Percentiles rank a stretch among this genome's conserved stretches.
Conservation (phyloP, 2,888 invertebrate species). For the Lasioglossum morio region DNA sequence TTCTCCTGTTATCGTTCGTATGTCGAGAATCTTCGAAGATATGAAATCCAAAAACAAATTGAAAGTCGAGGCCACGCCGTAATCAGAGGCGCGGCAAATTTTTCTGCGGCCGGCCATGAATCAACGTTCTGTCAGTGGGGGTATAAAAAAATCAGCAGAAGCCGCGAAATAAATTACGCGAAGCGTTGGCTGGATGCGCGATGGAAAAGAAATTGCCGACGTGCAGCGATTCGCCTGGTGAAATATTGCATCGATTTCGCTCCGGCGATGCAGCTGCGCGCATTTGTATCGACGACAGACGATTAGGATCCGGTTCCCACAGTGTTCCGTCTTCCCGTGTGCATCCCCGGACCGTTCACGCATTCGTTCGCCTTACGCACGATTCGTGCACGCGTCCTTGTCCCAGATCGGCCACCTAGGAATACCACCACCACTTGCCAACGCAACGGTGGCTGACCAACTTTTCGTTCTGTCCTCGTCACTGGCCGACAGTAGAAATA, state of each 20-base stretch:
- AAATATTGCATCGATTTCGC: slow-evolving; percentile 14
- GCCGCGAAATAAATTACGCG: slow-evolving; percentile 1
- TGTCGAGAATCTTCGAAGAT: too few relatives aligned
- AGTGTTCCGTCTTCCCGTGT: slow-evolving; percentile 44
- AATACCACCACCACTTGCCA: slow-evolving; percentile 71
- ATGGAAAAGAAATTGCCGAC: background rate
- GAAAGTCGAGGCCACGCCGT: background rate
- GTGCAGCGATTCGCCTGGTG: slow-evolving; percentile 1
- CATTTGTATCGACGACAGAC: slow-evolving; percentile 16
- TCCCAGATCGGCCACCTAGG: slow-evolving; percentile 77
- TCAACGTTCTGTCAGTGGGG: background rate
- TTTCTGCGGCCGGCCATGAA: background rate
- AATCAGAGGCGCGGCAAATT: background rate
- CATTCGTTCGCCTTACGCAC: slow-evolving; percentile 62
- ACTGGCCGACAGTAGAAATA: slow-evolving; percentile 74
- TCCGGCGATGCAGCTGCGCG: slow-evolving; percentile 1
- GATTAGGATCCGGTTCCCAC: slow-evolving; percentile 34
- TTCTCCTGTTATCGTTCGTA: background rate
- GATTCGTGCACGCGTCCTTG: slow-evolving; percentile 78
- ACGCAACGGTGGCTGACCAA: slow-evolving; percentile 70
- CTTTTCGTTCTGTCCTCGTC: slow-evolving; percentile 73
- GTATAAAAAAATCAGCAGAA: background rate
- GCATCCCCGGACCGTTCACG: slow-evolving; percentile 36
- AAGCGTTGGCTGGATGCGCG: background rate
- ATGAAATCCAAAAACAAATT: background rate